A percentile compares a stretch with the other conserved stretches of the same genome.
phyloP scores from a whole-genome alignment of 2,888 invertebrate genomes.

The Apamea epomidion region DNA sequence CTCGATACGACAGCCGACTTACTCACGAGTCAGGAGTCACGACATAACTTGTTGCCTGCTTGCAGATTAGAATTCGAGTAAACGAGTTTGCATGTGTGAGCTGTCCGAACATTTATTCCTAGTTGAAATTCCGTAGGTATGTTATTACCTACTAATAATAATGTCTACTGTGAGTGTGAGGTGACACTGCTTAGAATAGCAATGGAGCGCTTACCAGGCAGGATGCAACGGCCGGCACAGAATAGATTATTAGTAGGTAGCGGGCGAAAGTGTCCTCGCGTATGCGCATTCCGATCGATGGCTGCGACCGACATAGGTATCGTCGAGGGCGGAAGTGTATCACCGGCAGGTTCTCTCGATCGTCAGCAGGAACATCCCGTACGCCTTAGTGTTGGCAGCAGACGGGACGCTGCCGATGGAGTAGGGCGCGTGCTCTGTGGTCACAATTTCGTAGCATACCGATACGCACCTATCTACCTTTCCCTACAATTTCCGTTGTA shows the following conservation, averaged over 20 bases:
- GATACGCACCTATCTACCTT: background rate
- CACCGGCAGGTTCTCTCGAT: background rate
- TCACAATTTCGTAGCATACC: background rate
- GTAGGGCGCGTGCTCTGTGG: background rate
- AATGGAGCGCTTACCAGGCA: background rate
- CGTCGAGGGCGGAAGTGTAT: background rate
- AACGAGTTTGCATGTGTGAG: background rate
- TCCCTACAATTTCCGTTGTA: background rate
- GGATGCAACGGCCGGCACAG: background rate
- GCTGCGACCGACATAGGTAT: background rate
- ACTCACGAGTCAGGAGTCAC: too few species aligned
- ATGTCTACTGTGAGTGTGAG: background rate
- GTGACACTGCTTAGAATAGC: constrained; percentile 2
- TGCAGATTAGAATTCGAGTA: background rate
- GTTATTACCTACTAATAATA: background rate
- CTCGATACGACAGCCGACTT: too few species aligned
- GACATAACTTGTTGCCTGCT: background rate
- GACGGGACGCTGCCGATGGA: background rate
- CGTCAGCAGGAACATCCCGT: background rate
- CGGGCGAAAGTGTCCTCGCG: background rate
- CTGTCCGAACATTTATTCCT: background rate
- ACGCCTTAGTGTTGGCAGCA: background rate
- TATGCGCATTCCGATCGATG: background rate
- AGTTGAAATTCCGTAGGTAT: background rate
- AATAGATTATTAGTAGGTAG: background rate